phyloP scores from a whole-genome alignment of 2,888 invertebrate species.

The Uropetala carovei region DNA sequence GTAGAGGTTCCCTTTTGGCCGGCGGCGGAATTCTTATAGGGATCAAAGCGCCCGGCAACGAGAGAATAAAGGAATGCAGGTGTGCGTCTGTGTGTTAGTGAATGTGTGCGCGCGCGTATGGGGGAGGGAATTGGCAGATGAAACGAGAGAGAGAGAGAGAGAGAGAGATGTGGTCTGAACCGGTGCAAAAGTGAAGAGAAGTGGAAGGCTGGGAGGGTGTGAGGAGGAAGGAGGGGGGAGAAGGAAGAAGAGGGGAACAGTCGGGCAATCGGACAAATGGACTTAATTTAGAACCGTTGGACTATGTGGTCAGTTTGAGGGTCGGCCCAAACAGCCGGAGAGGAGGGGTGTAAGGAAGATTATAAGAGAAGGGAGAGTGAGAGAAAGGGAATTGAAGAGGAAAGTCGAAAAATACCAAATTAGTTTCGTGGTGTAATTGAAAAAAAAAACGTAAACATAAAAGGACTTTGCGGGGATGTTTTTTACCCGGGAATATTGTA shows the following conservation, averaged over 20 bases:
- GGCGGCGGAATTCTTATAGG: not conserved
- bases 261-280: slow-evolving; percentile 57
- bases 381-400: not conserved
- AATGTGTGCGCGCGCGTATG: not conserved
- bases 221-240: not conserved
- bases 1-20: not conserved
- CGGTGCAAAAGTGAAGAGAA: no score
- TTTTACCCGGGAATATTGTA: no score
- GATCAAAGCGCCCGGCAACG: not conserved
- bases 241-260: not conserved
- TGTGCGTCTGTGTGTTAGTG: not conserved
- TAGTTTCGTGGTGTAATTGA: not conserved
- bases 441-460: no score
- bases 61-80: not conserved
- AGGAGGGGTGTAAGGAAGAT: not conserved
- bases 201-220: not conserved
- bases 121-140: not conserved
- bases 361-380: not conserved
- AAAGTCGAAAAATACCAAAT: not conserved
- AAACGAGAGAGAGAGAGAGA: no score
- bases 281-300: slow-evolving; percentile 59
- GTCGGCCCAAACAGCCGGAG: not conserved
- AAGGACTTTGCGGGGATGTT: no score
- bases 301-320: slow-evolving; percentile 46
- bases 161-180: no score